Conservation (phyloP, 2,113 vertebrate species). For the Merops nubicus region DNA sequence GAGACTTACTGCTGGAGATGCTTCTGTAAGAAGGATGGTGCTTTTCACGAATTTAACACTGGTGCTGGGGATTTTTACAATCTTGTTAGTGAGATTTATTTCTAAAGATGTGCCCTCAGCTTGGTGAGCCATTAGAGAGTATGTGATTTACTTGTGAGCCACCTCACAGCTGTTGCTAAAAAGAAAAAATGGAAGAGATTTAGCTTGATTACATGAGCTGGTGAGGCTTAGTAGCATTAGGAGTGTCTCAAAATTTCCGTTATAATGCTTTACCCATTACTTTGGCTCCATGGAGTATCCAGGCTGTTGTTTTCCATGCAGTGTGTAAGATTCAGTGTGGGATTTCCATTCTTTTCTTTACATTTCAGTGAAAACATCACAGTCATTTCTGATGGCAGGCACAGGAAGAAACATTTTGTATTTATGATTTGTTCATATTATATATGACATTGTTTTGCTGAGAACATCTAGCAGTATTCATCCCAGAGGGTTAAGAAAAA, state of each 20-base stretch:
- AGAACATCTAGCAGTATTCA: not conserved
- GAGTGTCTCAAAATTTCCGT: not conserved
- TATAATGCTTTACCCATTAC: not conserved
- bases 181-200: not conserved
- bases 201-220: not conserved
- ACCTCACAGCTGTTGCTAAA: not conserved
- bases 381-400: not conserved
- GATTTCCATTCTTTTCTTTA: not conserved
- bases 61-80: constrained; percentile 21
- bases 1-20: not conserved
- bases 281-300: not conserved
- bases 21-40: not conserved
- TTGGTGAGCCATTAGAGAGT: not conserved
- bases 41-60: not conserved
- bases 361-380: not conserved
- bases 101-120: not conserved
- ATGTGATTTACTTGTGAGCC: not conserved
- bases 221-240: not conserved
- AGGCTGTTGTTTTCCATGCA: not conserved
- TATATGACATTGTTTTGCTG: not conserved
- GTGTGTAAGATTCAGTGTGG: not conserved
- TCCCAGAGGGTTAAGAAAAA: not conserved
- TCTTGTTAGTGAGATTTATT: constrained; percentile 39
- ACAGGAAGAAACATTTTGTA: not conserved
- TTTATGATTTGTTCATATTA: not conserved